A percentile compares a stretch with the other conserved stretches of the same genome.
These are phyloP conservation scores for Montifringilla adamsi DNA, from an alignment of 2,113 vertebrate species.

Conservation along the genomic window DNA sequence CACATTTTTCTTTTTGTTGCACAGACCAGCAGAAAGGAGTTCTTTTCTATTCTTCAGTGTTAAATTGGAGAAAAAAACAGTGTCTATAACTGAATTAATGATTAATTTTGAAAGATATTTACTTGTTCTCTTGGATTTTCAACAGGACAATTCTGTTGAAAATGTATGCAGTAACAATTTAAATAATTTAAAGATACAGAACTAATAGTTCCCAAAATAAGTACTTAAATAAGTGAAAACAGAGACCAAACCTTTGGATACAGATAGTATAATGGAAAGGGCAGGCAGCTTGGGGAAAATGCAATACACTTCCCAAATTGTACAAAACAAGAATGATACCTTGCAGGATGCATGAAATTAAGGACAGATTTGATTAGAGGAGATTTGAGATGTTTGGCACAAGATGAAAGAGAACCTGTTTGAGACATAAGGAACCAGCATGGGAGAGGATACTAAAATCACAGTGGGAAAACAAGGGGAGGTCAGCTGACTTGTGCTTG, in stretches of 20 bases:
- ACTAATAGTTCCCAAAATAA: not conserved
- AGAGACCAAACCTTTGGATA: not conserved
- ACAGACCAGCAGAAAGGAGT: not conserved
- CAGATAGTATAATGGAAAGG: not conserved
- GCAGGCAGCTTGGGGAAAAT: not conserved
- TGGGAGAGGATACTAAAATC: constrained; percentile 24
- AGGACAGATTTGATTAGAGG: not conserved
- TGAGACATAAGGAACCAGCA: constrained; percentile 41
- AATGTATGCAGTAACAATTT: not conserved
- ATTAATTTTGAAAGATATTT: not conserved
- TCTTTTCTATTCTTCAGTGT: not conserved
- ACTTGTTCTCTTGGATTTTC: not conserved
- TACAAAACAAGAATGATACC: not conserved
- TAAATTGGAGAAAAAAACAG: not conserved
- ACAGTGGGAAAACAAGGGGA: not conserved
- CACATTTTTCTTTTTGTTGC: not conserved
- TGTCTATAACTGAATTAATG: not conserved
- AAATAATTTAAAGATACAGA: not conserved
- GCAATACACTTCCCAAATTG: not conserved
- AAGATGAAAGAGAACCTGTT: not conserved
- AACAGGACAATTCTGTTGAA: not conserved
- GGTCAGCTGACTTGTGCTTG: not conserved
- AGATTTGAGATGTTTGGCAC: constrained; percentile 1
- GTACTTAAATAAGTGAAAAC: not conserved
- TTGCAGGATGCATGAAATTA: not conserved